Percentiles rank a stretch among this genome's conserved stretches.
Evolutionary conservation across 2,888 invertebrate genomes (phyloP).

Genomic region (Stegophylla sp.): DNA sequence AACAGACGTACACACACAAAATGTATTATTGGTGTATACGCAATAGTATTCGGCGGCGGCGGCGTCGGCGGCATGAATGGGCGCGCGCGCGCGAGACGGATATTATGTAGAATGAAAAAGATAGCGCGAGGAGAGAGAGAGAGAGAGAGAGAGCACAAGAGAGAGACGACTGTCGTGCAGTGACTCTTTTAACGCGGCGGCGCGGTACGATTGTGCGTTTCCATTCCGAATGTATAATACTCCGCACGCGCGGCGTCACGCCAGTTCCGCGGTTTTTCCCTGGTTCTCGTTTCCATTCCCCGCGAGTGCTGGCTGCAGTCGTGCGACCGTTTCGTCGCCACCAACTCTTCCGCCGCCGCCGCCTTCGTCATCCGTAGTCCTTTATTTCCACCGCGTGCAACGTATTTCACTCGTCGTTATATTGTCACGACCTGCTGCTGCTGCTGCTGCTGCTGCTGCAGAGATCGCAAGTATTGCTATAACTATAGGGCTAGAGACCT

Average conservation of each 20-base stretch:
- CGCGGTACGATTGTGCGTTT: constrained; percentile 49
- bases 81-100: constrained; percentile 9
- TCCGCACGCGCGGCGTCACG: constrained; percentile 36
- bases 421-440: too few relatives aligned
- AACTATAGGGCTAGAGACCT: too few relatives aligned
- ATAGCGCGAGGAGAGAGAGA: background rate
- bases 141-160: background rate
- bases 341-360: background rate
- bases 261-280: constrained; percentile 40
- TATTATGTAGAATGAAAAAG: background rate
- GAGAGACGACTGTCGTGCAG: background rate
- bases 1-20: constrained; percentile 27
- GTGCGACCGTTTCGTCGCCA: constrained; percentile 19
- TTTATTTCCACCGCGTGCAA: too few relatives aligned
- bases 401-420: too few relatives aligned
- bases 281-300: constrained; percentile 44
- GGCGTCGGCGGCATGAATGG: constrained; percentile 51
- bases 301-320: constrained; percentile 37
- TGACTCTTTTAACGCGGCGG: constrained; percentile 42
- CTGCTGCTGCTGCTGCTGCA: too few relatives aligned
- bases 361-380: background rate
- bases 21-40: background rate
- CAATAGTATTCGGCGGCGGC: constrained; percentile 13
- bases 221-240: constrained; percentile 54
- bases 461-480: too few relatives aligned